Evolutionary conservation across 2,888 invertebrate genomes (phyloP).

Genomic region (Caenorhabditis sp.): DNA sequence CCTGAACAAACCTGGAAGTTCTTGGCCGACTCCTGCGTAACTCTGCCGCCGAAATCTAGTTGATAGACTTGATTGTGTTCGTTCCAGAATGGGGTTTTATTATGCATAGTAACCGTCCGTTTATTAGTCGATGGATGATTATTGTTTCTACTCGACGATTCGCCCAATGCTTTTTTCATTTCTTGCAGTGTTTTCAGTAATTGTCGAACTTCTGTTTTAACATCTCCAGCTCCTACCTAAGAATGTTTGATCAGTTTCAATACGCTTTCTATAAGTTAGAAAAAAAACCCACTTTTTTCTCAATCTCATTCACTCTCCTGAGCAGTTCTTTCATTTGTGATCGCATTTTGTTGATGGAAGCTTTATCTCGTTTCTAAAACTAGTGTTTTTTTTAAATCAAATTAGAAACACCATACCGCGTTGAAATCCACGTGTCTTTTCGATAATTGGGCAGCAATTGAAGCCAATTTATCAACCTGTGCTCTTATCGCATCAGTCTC

Average conservation of each 20-base stretch:
- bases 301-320: conserved; percentile 51
- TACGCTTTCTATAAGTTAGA: no score
- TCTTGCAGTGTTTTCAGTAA: conserved; percentile 51
- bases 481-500: conserved; percentile 35
- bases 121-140: conserved; percentile 1
- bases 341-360: conserved; percentile 50
- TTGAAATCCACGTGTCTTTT: conserved; percentile 46
- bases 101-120: conserved; percentile 79
- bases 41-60: conserved; percentile 96
- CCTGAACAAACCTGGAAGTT: conserved; percentile 86
- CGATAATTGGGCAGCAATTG: conserved; percentile 47
- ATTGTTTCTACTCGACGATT: conserved; percentile 18
- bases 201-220: conserved; percentile 50
- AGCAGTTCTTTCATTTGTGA: conserved; percentile 54
- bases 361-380: conserved; percentile 45
- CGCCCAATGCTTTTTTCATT: conserved; percentile 54
- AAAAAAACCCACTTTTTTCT: conserved; percentile 37
- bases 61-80: conserved; percentile 99
- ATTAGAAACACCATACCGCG: conserved; percentile 25
- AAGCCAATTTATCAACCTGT: conserved; percentile 40
- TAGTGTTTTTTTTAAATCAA: not conserved
- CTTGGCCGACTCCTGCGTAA: conserved; percentile 98
- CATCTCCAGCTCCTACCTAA: conserved; percentile 43
- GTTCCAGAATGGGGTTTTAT: conserved; percentile 98
- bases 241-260: not conserved